phyloP scores from a whole-genome alignment of 2,888 invertebrate species.

The Spilarctia lutea region DNA sequence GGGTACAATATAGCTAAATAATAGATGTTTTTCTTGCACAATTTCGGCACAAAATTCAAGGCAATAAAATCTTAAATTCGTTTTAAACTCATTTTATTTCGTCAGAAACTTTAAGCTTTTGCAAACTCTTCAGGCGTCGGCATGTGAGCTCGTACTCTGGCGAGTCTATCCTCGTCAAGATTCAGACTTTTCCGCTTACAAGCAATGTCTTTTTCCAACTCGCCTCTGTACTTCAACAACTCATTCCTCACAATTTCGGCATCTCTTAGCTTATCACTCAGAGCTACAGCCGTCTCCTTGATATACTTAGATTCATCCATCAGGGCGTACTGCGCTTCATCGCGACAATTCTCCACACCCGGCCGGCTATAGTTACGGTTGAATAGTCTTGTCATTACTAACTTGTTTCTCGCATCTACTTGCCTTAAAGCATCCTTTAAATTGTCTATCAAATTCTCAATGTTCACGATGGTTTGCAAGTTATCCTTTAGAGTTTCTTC shows the following conservation, averaged over 20 bases:
- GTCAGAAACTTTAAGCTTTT: background rate
- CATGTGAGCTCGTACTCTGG: constrained; percentile 88
- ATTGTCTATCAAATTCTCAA: constrained; percentile 91
- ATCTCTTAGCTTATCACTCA: constrained; percentile 87
- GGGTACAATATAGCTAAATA: background rate
- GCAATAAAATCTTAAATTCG: background rate
- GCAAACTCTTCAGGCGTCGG: constrained; percentile 89
- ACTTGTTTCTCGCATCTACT: constrained; percentile 92
- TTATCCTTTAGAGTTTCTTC: constrained; percentile 91
- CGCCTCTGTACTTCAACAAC: constrained; percentile 88
- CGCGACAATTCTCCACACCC: constrained; percentile 94
- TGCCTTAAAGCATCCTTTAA: constrained; percentile 89
- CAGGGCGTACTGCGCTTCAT: constrained; percentile 91
- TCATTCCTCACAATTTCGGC: constrained; percentile 85
- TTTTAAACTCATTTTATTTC: background rate
- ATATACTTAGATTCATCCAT: constrained; percentile 90
- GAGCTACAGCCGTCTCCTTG: constrained; percentile 78
- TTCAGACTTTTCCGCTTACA: constrained; percentile 90
- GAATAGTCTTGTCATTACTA: constrained; percentile 93
- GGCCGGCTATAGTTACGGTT: constrained; percentile 90
- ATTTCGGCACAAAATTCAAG: background rate
- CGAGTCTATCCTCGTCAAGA: constrained; percentile 88
- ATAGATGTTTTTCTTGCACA: background rate
- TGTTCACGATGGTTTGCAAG: constrained; percentile 90
- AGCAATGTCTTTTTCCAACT: constrained; percentile 90